A percentile compares a stretch with the other conserved stretches of the same genome.
These are phyloP conservation scores for Sitta carolinensis DNA, from an alignment of 2,797 vertebrate species.

Conservation along the genomic window DNA sequence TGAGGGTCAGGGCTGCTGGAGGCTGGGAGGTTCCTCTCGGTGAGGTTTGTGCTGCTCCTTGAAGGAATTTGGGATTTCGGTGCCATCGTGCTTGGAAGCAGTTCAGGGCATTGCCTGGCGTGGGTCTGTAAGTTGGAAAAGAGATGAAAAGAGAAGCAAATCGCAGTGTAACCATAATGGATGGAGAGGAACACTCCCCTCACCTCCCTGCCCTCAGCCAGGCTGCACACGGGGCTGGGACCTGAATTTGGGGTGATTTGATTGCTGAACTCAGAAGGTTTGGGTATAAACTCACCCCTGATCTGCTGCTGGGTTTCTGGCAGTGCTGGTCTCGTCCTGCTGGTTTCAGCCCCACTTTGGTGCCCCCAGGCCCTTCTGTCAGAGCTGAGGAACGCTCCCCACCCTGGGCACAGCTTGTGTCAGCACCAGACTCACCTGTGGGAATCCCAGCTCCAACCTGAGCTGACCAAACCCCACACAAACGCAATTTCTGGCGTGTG, in stretches of 20 bases:
- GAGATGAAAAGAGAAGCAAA: conserved; percentile 18
- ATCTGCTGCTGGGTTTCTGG: neutral
- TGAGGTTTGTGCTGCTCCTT: neutral
- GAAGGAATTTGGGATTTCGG: neutral
- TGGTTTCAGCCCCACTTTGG: neutral
- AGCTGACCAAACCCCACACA: neutral
- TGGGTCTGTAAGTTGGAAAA: neutral
- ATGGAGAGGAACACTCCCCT: conserved; percentile 57
- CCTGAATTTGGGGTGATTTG: neutral
- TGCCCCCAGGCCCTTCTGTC: neutral
- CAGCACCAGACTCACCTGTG: neutral
- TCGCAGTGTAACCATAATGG: conserved; percentile 14
- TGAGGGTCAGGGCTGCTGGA: neutral
- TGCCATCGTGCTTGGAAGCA: conserved; percentile 17
- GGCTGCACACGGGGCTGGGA: conserved; percentile 12
- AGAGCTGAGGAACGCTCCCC: rapidly evolving
- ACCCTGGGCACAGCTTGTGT: neutral
- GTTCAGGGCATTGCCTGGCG: neutral
- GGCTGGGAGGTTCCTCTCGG: neutral
- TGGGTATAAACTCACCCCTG: neutral
- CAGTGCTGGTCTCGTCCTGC: neutral
- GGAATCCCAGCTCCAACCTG: neutral
- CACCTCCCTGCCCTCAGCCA: conserved; percentile 33
- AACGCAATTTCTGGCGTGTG: neutral
- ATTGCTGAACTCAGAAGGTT: neutral